A percentile compares a stretch with the other conserved stretches of the same genome.
These are phyloP conservation scores for Uloborus diversus DNA, from an alignment of 1,140 invertebrate genomes.

Conservation along the genomic window DNA sequence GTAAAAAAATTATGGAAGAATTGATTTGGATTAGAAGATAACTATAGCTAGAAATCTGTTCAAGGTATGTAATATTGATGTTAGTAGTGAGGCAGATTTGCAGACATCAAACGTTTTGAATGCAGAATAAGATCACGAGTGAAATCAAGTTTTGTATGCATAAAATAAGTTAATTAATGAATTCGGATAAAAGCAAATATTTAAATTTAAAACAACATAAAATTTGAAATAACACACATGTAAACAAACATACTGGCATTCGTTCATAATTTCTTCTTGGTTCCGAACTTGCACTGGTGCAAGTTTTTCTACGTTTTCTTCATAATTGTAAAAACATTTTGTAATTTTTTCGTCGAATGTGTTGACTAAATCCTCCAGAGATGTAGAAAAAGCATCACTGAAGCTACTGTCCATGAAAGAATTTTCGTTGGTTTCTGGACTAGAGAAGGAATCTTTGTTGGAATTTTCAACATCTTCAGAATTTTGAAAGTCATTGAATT, in stretches of 20 bases:
- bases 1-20: too few species aligned
- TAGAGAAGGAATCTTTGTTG: constrained; percentile 62
- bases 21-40: too few species aligned
- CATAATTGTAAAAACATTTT: constrained; percentile 97
- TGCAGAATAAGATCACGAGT: too few species aligned
- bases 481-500: constrained; percentile 69
- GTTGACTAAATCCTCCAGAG: constrained; percentile 97
- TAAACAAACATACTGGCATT: constrained; percentile 99
- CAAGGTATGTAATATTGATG: too few species aligned
- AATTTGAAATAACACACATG: too few species aligned
- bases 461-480: constrained; percentile 71
- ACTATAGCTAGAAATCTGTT: too few species aligned
- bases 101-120: too few species aligned
- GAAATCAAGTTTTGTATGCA: too few species aligned
- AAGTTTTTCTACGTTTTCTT: constrained; percentile 94
- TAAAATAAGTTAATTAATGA: too few species aligned
- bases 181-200: too few species aligned
- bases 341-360: constrained; percentile 99
- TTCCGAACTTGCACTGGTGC: constrained; percentile 97
- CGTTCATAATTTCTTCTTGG: constrained; percentile 99
- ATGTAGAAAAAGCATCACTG: constrained; percentile 76
- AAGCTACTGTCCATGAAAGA: constrained; percentile 55
- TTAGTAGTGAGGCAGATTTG: too few species aligned
- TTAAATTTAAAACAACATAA: too few species aligned
- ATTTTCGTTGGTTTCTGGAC: constrained; percentile 54